These are phyloP conservation scores for Rafetus swinhoei DNA, from an alignment of 2,113 vertebrate species.

Conservation along the genomic window DNA sequence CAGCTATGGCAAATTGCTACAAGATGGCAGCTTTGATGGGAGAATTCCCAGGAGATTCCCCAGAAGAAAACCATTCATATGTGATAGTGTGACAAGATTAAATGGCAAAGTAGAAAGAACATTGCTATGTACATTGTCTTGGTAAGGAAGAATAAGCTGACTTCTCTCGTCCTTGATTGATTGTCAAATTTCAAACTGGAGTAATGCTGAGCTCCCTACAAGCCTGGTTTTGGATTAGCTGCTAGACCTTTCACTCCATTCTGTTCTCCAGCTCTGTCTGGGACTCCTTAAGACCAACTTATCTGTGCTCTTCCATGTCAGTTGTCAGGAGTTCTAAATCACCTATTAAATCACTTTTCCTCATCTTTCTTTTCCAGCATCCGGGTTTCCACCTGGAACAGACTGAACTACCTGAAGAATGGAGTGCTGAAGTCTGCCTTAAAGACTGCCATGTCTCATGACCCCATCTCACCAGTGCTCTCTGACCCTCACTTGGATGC, in stretches of 20 bases:
- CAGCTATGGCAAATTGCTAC: not conserved
- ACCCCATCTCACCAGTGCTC: constrained; percentile 91
- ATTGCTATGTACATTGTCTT: not conserved
- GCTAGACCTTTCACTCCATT: not conserved
- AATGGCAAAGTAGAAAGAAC: not conserved
- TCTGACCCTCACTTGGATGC: constrained; percentile 88
- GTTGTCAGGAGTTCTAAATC: not conserved
- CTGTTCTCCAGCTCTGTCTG: not conserved
- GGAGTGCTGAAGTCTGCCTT: constrained; percentile 91
- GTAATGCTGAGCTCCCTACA: rapidly evolving
- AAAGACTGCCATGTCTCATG: constrained; percentile 88
- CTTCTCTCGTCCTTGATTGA: not conserved
- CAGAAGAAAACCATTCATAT: not conserved
- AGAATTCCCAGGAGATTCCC: not conserved
- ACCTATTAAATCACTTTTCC: not conserved
- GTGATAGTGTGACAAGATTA: not conserved
- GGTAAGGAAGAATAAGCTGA: not conserved
- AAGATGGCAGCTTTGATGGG: not conserved
- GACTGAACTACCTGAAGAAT: constrained; percentile 89
- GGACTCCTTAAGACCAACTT: not conserved
- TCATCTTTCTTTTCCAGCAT: constrained; percentile 81
- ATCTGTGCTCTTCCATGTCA: not conserved
- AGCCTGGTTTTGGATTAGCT: not conserved
- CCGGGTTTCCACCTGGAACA: constrained; percentile 96
- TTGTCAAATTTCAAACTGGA: not conserved